A percentile compares a stretch with the other conserved stretches of the same genome.
These are phyloP conservation scores for Syrphus vitripennis DNA, from an alignment of 2,888 invertebrate genomes.

Conservation along the genomic window DNA sequence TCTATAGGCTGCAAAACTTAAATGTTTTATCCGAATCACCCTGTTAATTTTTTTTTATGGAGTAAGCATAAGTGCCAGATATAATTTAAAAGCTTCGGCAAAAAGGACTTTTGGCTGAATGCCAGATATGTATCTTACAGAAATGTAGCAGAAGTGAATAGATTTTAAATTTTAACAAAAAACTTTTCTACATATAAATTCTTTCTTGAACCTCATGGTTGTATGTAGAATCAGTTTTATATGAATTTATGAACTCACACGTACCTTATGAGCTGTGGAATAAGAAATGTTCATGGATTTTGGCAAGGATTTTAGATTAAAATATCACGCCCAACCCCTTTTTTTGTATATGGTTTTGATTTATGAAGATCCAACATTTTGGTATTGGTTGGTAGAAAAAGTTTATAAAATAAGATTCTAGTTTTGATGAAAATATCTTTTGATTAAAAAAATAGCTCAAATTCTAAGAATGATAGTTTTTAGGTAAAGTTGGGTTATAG, in stretches of 20 bases:
- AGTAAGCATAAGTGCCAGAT: neutral
- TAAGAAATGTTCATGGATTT: neutral
- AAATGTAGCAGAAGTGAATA: neutral
- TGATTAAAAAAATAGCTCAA: no score
- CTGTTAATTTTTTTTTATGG: neutral
- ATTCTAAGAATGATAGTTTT: no score
- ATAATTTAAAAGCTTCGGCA: neutral
- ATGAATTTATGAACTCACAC: neutral
- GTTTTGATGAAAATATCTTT: no score
- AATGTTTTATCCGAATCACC: neutral
- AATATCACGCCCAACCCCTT: neutral
- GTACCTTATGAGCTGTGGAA: neutral
- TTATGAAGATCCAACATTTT: no score
- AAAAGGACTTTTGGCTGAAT: slow-evolving; percentile 6
- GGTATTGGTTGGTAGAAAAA: no score
- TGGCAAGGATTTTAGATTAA: neutral
- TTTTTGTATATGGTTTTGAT: no score
- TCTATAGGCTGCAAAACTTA: no score
- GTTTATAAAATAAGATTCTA: no score
- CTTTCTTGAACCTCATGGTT: neutral
- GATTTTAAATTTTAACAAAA: neutral
- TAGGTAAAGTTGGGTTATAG: no score
- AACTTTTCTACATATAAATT: neutral
- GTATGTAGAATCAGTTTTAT: neutral
- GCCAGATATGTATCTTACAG: neutral